phyloP scores from a whole-genome alignment of 2,888 invertebrate species.

The Oscheius onirici region DNA sequence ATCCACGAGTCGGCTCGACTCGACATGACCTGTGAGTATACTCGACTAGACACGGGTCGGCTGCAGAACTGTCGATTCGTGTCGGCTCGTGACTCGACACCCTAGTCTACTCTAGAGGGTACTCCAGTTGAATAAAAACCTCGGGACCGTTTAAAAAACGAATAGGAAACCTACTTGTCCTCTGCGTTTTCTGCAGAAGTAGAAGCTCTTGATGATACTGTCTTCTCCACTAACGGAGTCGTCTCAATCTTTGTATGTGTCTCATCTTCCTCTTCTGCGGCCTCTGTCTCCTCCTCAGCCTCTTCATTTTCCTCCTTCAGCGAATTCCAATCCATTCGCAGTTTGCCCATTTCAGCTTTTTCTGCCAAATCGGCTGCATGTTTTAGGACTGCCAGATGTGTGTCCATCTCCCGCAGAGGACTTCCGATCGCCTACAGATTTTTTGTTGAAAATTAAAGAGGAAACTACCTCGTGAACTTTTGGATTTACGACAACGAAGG shows the following conservation, averaged over 20 bases:
- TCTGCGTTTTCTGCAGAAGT: not conserved
- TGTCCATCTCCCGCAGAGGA: conserved; percentile 49
- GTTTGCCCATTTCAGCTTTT: conserved; percentile 40
- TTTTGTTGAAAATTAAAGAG: no score
- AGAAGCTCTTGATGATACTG: not conserved
- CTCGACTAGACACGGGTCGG: no score
- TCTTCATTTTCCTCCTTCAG: conserved; percentile 34
- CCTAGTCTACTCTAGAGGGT: no score
- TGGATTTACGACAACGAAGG: conserved; percentile 57
- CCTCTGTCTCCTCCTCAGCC: conserved; percentile 11
- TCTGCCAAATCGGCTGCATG: conserved; percentile 46
- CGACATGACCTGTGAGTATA: no score
- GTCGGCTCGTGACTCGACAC: no score
- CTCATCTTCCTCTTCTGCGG: not conserved
- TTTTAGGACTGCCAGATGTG: conserved; percentile 47
- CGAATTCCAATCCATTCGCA: conserved; percentile 30
- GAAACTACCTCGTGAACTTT: conserved; percentile 48
- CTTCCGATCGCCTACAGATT: conserved; percentile 28
- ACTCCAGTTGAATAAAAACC: no score
- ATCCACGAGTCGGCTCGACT: no score
- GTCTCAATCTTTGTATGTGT: conserved; percentile 22
- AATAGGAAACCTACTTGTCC: not conserved
- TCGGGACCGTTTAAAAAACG: not conserved
- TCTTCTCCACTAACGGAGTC: conserved; percentile 6
- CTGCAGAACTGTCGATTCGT: no score